Percentiles rank a stretch among this genome's conserved stretches.
These are phyloP conservation scores for Syndactyla subalaris DNA, from an alignment of 2,797 vertebrate species.

Conservation along the genomic window DNA sequence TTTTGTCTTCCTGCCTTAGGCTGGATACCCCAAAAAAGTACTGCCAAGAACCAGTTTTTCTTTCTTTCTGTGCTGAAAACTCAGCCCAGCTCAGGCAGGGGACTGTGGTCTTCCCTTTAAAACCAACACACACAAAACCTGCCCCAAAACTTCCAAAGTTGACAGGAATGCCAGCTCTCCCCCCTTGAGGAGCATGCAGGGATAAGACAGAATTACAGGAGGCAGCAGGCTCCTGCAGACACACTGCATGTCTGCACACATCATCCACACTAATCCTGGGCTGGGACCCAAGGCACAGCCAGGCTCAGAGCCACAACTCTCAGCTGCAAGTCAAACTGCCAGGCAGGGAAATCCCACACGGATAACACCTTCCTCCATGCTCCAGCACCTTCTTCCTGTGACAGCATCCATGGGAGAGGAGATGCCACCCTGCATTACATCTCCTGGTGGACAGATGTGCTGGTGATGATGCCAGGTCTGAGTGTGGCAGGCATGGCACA, in stretches of 20 bases:
- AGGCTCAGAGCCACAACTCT: not conserved
- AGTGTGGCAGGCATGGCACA: fast-evolving
- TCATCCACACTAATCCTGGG: not conserved
- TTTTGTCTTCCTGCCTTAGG: not conserved
- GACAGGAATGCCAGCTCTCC: fast-evolving
- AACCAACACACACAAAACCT: not conserved
- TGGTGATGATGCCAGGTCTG: fast-evolving
- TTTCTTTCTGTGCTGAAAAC: not conserved
- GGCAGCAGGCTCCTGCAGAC: not conserved
- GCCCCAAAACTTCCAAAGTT: not conserved
- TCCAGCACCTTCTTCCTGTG: not conserved
- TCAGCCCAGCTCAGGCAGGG: not conserved
- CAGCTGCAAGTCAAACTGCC: not conserved
- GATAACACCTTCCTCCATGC: not conserved
- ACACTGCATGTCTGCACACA: not conserved
- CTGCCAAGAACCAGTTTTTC: fast-evolving
- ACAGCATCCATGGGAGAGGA: not conserved
- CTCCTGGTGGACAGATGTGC: not conserved
- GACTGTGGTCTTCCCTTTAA: not conserved
- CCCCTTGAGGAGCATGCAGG: not conserved
- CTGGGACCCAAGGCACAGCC: not conserved
- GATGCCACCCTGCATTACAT: fast-evolving
- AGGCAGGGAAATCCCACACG: not conserved
- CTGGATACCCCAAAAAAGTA: not conserved
- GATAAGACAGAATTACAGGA: not conserved